Evolutionary conservation across 2,888 invertebrate species (phyloP).

Genomic region (Yponomeuta evonymella): DNA sequence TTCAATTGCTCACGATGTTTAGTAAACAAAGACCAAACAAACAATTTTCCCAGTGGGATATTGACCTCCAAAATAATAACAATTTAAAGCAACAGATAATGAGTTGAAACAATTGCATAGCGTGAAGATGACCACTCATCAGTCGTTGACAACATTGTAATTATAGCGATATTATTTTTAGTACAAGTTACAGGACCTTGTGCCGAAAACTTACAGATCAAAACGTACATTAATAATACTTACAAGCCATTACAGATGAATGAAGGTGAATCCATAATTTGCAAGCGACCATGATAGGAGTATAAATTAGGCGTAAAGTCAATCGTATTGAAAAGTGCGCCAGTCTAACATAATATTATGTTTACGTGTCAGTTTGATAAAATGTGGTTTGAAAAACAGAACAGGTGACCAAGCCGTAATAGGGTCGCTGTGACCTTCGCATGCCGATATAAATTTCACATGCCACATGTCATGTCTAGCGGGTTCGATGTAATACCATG

Average conservation of each 20-base stretch:
- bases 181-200: not conserved
- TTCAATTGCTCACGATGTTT: not conserved
- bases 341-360: too few relatives aligned
- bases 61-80: not conserved
- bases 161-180: not conserved
- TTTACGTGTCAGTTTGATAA: not conserved
- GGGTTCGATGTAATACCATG: not conserved
- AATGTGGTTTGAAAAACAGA: not conserved
- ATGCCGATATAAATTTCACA: not conserved
- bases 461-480: not conserved
- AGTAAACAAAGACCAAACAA: not conserved
- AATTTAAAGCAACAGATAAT: not conserved
- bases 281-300: too few relatives aligned
- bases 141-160: not conserved
- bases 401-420: too few relatives aligned
- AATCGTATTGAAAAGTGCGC: too few relatives aligned
- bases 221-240: not conserved
- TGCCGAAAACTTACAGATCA: not conserved
- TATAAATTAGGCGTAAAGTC: too few relatives aligned
- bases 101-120: not conserved
- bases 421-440: not conserved
- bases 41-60: not conserved
- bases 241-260: not conserved
- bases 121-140: not conserved
- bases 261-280: not conserved